Evolutionary conservation across 2,113 vertebrate species (phyloP).

Genomic region (Hypocryptadius cinnamomeus): DNA sequence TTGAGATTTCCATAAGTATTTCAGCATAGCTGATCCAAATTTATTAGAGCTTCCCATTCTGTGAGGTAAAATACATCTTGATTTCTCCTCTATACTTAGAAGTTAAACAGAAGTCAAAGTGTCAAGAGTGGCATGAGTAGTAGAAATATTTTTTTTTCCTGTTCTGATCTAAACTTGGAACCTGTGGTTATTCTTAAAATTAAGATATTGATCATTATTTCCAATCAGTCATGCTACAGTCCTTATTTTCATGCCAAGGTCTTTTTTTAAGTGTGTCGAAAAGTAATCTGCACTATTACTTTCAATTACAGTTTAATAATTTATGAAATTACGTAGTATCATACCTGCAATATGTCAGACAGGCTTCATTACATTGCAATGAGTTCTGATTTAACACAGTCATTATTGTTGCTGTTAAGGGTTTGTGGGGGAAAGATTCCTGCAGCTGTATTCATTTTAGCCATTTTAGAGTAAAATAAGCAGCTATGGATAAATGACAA

Average conservation of each 20-base stretch:
- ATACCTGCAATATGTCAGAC: slow-evolving; percentile 72
- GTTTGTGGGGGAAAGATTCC: slow-evolving; percentile 61
- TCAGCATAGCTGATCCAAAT: background rate
- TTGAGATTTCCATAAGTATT: background rate
- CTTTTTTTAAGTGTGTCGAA: slow-evolving; percentile 43
- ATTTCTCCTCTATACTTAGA: background rate
- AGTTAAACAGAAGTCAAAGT: background rate
- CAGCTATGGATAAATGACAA: slow-evolving; percentile 18
- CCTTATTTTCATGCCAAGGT: slow-evolving; percentile 54
- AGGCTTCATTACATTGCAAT: slow-evolving; percentile 73
- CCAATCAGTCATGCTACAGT: slow-evolving; percentile 28
- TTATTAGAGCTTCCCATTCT: background rate
- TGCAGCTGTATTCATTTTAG: slow-evolving; percentile 51
- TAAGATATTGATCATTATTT: slow-evolving; percentile 47
- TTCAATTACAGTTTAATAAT: slow-evolving; percentile 75
- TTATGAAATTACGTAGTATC: slow-evolving; percentile 73
- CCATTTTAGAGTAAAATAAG: slow-evolving; percentile 61
- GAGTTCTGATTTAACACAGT: slow-evolving; percentile 72
- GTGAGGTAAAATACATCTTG: background rate
- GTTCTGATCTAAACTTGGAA: slow-evolving; percentile 6
- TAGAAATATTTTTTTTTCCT: background rate
- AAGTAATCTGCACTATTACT: slow-evolving; percentile 68
- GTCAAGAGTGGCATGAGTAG: background rate
- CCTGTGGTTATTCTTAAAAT: background rate
- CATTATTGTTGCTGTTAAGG: slow-evolving; percentile 66